These are phyloP conservation scores for Benitochromis conjunctus DNA, from an alignment of 2,113 vertebrate species.

Conservation along the genomic window DNA sequence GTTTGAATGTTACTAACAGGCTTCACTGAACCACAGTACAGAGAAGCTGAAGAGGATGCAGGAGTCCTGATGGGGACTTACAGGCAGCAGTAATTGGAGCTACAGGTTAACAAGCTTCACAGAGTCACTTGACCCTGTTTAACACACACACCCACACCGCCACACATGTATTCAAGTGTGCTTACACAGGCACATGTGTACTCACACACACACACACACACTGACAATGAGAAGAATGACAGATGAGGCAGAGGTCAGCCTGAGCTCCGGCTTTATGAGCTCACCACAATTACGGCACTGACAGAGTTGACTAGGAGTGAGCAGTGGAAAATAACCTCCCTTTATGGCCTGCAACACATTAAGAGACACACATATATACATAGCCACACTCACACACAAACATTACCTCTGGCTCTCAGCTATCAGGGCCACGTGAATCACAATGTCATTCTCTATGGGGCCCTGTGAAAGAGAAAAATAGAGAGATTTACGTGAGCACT, in stretches of 20 bases:
- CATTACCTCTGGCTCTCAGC: conserved; percentile 95
- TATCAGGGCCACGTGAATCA: conserved; percentile 89
- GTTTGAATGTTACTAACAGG: background rate
- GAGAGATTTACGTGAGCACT: background rate
- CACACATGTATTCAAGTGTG: background rate
- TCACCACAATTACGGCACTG: background rate
- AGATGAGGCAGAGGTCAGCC: conserved; percentile 26
- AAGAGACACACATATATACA: background rate
- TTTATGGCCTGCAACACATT: background rate
- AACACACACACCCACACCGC: background rate
- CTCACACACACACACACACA: background rate
- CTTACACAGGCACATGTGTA: background rate
- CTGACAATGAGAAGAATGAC: background rate
- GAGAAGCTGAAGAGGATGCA: background rate
- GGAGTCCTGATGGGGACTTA: background rate
- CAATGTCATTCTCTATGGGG: conserved; percentile 92
- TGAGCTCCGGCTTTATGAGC: conserved; percentile 13
- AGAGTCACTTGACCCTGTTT: conserved; percentile 10
- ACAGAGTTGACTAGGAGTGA: background rate
- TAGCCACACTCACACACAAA: background rate
- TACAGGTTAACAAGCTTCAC: conserved; percentile 36
- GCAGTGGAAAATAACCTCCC: background rate
- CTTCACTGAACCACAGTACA: rapidly evolving
- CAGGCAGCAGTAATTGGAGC: background rate
- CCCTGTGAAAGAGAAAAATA: conserved; percentile 76